phyloP scores from a whole-genome alignment of 1,140 invertebrate genomes.

The Hyles vespertilio region DNA sequence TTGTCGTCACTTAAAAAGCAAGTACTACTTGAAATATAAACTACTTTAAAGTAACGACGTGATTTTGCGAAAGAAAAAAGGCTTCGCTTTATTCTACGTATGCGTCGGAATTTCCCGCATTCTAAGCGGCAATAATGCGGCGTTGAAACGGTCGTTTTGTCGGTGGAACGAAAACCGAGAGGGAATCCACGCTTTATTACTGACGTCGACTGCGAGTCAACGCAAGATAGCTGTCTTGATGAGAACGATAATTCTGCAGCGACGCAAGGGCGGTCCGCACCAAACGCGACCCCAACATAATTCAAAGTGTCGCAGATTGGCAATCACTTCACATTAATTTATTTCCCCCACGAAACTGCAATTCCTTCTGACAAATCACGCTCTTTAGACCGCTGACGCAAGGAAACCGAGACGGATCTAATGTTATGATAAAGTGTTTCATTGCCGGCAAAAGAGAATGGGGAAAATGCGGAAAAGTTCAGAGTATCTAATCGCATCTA shows the following conservation, averaged over 20 bases:
- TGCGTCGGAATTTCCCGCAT: conserved; percentile 10
- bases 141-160: conserved; percentile 18
- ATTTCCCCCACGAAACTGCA: conserved; percentile 25
- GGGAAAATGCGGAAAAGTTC: conserved; percentile 37
- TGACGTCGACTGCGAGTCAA: conserved; percentile 15
- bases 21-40: conserved; percentile 6
- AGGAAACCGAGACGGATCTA: conserved; percentile 27
- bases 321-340: conserved; percentile 17
- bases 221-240: conserved; percentile 26
- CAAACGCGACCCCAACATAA: conserved; percentile 15
- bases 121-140: conserved; percentile 12
- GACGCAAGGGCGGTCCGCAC: conserved; percentile 14
- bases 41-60: conserved; percentile 13
- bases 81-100: background rate
- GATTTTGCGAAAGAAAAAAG: conserved; percentile 26
- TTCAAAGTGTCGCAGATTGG: conserved; percentile 18
- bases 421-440: conserved; percentile 32
- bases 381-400: conserved; percentile 16
- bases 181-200: conserved; percentile 28
- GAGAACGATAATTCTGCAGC: conserved; percentile 22
- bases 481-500: conserved; percentile 34
- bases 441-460: conserved; percentile 25
- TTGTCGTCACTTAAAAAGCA: conserved; percentile 13
- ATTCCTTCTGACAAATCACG: conserved; percentile 28
- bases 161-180: conserved; percentile 10